Evolutionary conservation across 1,140 invertebrate species (phyloP), one percentile per base, ranked within the genome.

Genomic region (Nylanderia fulva): DNA sequence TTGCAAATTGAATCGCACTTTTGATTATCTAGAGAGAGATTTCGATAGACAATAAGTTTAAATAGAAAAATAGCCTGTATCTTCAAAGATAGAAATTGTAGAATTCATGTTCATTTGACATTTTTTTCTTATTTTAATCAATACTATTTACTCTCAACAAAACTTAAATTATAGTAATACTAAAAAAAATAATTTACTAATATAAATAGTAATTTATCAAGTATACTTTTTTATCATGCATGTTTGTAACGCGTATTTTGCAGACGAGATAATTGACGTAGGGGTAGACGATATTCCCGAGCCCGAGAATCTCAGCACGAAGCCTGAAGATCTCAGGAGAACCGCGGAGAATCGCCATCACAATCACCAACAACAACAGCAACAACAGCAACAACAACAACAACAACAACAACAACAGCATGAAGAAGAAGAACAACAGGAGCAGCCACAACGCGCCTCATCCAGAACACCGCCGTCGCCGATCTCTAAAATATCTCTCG

Each of bases 261-360:
- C 92, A 94, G 80, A 93, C 94, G 95, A 95, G 89, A 93, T 94
- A 56, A 89, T 93, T 8, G 95, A 94, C 61, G 93, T 93, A n/a
- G 94, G 95, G 91, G 95, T 95, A 88, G 96, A 96, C 83, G 96
- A 97, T 91, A 95, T 96, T 88, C 96, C 97, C 21, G 97, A 98
- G 92, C 98, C 98, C 0, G 97, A 98, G 95, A 98, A 98, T 93
- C 94, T 98, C 74, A 98, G 97, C 90, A 97, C 98, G 8, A 98
- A 98, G 93, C 98, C 97, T 0, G 97, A 98, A 94, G 98, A 98
- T 93, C 93, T 98, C 27, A 97, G 96, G 85, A 95, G 95, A 91
- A 96, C 95, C 18, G 96, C 96, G 18, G 95, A n/a, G n/a, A n/a
- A 96, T 71, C 29, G 86, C 13, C 33, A 91, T 74, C 63, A 72